A percentile compares a stretch with the other conserved stretches of the same genome.
Evolutionary conservation across 2,113 vertebrate species (phyloP).

Genomic region (Leucoraja erinaceus): DNA sequence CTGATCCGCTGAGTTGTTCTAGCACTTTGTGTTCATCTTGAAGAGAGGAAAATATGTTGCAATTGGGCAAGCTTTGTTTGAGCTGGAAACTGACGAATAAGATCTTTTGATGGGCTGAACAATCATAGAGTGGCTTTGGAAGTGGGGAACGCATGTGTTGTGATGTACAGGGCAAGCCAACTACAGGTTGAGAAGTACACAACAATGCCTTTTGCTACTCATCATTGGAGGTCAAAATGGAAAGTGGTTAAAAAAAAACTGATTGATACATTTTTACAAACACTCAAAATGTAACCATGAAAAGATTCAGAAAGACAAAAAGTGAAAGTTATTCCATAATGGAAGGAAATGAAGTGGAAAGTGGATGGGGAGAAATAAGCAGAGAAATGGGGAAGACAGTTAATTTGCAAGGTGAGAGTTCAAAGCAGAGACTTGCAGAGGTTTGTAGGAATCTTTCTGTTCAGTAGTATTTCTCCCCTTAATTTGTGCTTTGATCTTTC

Average conservation of each 20-base stretch:
- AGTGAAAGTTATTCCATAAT: background rate
- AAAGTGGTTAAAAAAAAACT: background rate
- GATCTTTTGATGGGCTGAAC: background rate
- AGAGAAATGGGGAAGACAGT: background rate
- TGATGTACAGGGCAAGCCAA: background rate
- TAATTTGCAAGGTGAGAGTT: background rate
- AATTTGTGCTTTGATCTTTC: constrained; percentile 29
- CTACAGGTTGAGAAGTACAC: background rate
- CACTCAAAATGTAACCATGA: background rate
- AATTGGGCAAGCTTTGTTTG: background rate
- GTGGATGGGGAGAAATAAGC: background rate
- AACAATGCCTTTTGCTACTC: background rate
- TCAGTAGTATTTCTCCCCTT: constrained; percentile 21
- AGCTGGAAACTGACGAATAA: background rate
- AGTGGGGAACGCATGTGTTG: background rate
- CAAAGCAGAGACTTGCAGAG: background rate
- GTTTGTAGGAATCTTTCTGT: background rate
- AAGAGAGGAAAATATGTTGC: too few relatives aligned
- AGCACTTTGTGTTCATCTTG: too few relatives aligned
- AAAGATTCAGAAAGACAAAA: background rate
- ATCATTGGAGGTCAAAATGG: background rate
- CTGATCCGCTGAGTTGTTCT: too few relatives aligned
- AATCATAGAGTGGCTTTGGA: background rate
- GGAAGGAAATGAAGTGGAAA: background rate
- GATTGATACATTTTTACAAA: background rate